Evolutionary conservation across 2,888 invertebrate genomes (phyloP), one percentile per base, ranked within the genome.

Genomic region (Clusia tigrina): DNA sequence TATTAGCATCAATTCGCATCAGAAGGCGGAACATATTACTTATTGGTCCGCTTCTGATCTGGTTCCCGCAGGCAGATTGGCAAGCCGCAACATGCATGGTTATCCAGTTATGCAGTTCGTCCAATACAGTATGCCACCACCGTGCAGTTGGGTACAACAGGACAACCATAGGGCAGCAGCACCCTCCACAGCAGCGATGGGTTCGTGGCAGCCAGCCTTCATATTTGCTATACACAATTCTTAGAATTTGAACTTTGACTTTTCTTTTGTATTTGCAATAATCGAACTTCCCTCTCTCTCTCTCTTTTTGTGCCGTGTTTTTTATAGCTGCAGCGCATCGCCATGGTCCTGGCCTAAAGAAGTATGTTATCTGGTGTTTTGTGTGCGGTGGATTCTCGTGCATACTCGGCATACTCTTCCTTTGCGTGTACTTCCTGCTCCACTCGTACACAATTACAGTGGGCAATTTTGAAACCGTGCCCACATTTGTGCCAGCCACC

Each of bases 401-500:
- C 56, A 86, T 91, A 62, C 85, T 92, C 62, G 92, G 92, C 54
- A 87, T 90, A 55, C 86, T 92, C 68, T 91, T 92, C 81, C 85
- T 92, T 64, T 89, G 90, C 51, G 89, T 93, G 37, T 92, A 92
- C 82, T 90, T 91, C 79, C 86, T 92, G 67, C 86, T 93, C 55
- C 87, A 91, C 66, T 89, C 90, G 48, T 89, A 92, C 80, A 93
- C 93, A 51, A 89, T 90, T 26, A 90, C 90, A 1, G 86, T 90
- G 69, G 87, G 86, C 24, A 87, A 94, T 78, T 90, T 96, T 83
- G 96, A 96, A 86, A 95, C 96, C 0, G 92, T 96, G 71, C 96
- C 96, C n/a, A 94, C 95, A 5, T 96, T 95, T 78, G 93, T 96
- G 72, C 95, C 95, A 42, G 95, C 95, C 64, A 91, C 92, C 70